Conservation (phyloP, 2,888 invertebrate species). For the Euspilapteryx auroguttella region DNA sequence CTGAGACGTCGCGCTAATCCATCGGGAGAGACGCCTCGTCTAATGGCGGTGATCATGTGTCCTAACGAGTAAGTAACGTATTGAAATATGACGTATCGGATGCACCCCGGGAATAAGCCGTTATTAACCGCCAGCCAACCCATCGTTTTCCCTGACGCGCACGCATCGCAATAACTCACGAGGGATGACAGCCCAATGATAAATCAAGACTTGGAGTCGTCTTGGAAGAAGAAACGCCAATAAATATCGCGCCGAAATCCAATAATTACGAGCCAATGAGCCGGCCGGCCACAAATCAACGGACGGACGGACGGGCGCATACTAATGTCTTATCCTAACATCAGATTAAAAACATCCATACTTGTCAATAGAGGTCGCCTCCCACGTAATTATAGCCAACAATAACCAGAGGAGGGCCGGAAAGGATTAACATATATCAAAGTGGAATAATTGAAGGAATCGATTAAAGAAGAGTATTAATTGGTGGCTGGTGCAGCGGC, state of each 20-base stretch:
- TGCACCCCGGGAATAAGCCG: constrained; percentile 36
- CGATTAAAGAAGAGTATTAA: constrained; percentile 60
- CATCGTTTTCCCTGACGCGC: too few species aligned
- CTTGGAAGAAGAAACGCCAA: constrained; percentile 43
- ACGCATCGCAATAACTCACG: constrained; percentile 33
- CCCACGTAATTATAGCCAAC: constrained; percentile 59
- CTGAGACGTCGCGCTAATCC: constrained; percentile 44
- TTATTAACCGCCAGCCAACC: too few species aligned
- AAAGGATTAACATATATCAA: constrained; percentile 58
- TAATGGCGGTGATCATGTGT: constrained; percentile 57
- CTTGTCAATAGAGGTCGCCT: constrained; percentile 57
- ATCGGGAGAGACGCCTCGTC: constrained; percentile 38
- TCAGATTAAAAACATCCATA: constrained; percentile 62
- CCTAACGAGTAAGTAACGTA: constrained; percentile 47
- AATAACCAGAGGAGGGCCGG: constrained; percentile 52
- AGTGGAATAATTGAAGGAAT: constrained; percentile 58
- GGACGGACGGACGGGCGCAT: constrained; percentile 41
- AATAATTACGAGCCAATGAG: constrained; percentile 56
- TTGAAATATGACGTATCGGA: constrained; percentile 53
- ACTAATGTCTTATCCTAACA: constrained; percentile 59
- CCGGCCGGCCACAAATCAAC: constrained; percentile 51
- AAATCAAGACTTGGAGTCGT: constrained; percentile 35
- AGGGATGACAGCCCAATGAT: constrained; percentile 36
- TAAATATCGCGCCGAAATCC: constrained; percentile 55
- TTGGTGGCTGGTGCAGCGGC: constrained; percentile 54